These are phyloP conservation scores for Listronotus bonariensis DNA, from an alignment of 1,140 invertebrate genomes.

Conservation along the genomic window DNA sequence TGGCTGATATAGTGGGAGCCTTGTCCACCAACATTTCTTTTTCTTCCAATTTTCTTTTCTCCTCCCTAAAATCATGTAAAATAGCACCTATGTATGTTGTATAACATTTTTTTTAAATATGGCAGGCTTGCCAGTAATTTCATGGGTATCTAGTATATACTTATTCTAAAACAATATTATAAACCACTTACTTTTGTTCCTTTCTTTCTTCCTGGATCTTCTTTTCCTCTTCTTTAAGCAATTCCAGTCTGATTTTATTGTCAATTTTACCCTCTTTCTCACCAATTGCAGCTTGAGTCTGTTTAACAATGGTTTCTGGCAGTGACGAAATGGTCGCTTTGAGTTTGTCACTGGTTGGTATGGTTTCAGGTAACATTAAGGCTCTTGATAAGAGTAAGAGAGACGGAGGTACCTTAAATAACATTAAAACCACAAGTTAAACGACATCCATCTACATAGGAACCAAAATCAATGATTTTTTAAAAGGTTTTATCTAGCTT, in stretches of 20 bases:
- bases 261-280: conserved; percentile 93
- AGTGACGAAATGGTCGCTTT: conserved; percentile 91
- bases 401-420: conserved; percentile 78
- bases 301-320: conserved; percentile 83
- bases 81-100: neutral
- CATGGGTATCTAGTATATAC: too few species aligned
- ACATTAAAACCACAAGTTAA: neutral
- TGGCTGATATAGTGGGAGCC: conserved; percentile 60
- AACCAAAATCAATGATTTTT: neutral
- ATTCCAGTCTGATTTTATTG: conserved; percentile 85
- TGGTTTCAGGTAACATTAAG: conserved; percentile 88
- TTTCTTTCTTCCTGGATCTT: conserved; percentile 88
- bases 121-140: too few species aligned
- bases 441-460: neutral
- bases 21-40: conserved; percentile 63
- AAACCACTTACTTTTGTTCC: conserved; percentile 60
- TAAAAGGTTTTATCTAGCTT: too few species aligned
- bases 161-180: neutral
- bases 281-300: conserved; percentile 91
- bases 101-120: too few species aligned
- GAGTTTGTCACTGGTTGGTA: conserved; percentile 85
- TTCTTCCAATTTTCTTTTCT: conserved; percentile 60
- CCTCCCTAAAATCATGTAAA: conserved; percentile 55
- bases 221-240: conserved; percentile 88
- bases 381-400: conserved; percentile 90